phyloP scores from a whole-genome alignment of 2,888 invertebrate genomes.

The Lasioglossum vierecki region DNA sequence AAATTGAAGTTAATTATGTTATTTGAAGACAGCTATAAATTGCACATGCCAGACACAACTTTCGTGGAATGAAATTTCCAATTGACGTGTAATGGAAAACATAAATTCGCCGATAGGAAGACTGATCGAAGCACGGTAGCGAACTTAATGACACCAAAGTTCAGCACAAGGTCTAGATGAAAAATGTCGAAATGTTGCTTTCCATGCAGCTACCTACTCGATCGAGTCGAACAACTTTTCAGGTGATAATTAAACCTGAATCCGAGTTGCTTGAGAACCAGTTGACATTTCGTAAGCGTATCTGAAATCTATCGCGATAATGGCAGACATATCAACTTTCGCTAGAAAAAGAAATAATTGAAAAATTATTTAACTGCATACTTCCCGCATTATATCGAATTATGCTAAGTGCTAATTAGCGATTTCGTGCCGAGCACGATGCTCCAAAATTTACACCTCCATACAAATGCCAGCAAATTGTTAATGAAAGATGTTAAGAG shows the following conservation, averaged over 20 bases:
- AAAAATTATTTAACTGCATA: neutral
- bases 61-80: neutral
- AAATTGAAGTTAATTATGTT: neutral
- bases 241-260: slow-evolving; percentile 46
- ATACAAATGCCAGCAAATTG: neutral
- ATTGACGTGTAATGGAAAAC: neutral
- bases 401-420: neutral
- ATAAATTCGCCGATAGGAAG: neutral
- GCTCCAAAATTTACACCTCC: neutral
- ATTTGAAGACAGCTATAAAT: neutral
- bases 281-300: slow-evolving; percentile 55
- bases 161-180: slow-evolving; percentile 12
- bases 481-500: neutral
- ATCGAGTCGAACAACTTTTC: slow-evolving; percentile 42
- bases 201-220: slow-evolving; percentile 26
- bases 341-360: neutral
- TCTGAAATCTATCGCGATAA: slow-evolving; percentile 32
- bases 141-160: neutral
- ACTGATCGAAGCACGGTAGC: slow-evolving; percentile 1
- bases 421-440: neutral
- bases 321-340: slow-evolving; percentile 7
- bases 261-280: slow-evolving; percentile 41
- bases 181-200: slow-evolving; percentile 39
- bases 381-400: neutral
- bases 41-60: neutral